Evolutionary conservation across 2,797 vertebrate species (phyloP).

Genomic region (Acanthurus tractus): DNA sequence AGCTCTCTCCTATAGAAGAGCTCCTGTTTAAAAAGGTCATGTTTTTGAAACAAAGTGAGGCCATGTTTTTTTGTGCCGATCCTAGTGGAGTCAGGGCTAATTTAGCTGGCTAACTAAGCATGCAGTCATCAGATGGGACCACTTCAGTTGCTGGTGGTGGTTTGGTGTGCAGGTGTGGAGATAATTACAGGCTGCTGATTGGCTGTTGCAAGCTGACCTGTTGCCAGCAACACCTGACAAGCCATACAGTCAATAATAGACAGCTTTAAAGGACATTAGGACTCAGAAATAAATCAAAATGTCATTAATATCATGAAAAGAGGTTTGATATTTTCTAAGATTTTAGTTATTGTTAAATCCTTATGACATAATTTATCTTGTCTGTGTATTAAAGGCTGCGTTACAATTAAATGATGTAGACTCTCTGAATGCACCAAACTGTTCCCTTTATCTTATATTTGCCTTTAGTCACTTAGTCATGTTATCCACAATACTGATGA

Average conservation of each 20-base stretch:
- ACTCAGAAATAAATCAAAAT: too few species aligned
- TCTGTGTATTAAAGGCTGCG: too few species aligned
- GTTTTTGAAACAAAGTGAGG: neutral
- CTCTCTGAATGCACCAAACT: too few species aligned
- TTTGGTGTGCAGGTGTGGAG: constrained; percentile 41
- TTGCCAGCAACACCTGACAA: constrained; percentile 24
- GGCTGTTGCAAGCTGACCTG: constrained; percentile 17
- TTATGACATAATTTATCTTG: too few species aligned
- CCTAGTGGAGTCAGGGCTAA: constrained; percentile 1
- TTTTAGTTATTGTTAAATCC: too few species aligned
- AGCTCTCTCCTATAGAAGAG: neutral
- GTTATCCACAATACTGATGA: too few species aligned
- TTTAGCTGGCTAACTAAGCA: constrained; percentile 28
- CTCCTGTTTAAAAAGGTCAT: neutral
- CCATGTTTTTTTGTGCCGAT: constrained; percentile 20
- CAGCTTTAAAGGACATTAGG: neutral
- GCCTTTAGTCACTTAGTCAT: too few species aligned
- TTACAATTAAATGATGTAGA: too few species aligned
- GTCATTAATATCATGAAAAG: too few species aligned
- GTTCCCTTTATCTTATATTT: too few species aligned
- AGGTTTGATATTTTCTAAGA: too few species aligned
- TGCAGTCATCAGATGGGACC: constrained; percentile 25
- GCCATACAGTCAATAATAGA: neutral
- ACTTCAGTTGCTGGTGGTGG: neutral
- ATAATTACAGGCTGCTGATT: constrained; percentile 52